phyloP scores from a whole-genome alignment of 2,797 vertebrate genomes.

The Dallia pectoralis region DNA sequence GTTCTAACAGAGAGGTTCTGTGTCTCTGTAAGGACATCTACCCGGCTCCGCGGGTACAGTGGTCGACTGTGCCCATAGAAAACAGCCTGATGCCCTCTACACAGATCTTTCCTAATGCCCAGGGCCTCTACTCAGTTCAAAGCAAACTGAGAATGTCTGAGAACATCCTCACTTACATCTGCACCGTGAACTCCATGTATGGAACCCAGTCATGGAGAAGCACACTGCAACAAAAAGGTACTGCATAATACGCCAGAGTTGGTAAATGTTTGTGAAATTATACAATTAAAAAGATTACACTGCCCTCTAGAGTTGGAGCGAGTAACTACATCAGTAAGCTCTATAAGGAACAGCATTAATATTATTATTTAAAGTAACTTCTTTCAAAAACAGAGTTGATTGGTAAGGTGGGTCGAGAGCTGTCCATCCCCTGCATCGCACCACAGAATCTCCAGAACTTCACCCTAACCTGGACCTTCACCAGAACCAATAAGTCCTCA shows the following conservation, averaged over 20 bases:
- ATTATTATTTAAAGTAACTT: neutral
- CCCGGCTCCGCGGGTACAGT: conserved; percentile 42
- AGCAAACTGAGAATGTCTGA: conserved; percentile 29
- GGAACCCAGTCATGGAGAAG: conserved; percentile 39
- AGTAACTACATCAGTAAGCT: neutral
- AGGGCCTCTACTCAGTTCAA: conserved; percentile 35
- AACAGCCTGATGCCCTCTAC: conserved; percentile 26
- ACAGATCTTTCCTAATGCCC: conserved; percentile 14
- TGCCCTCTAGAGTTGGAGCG: conserved; percentile 2
- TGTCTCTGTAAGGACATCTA: conserved; percentile 45
- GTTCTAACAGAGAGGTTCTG: conserved; percentile 17
- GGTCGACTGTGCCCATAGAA: conserved; percentile 35
- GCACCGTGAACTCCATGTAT: conserved; percentile 41
- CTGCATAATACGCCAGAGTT: neutral
- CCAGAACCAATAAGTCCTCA: conserved; percentile 10
- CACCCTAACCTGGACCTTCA: conserved; percentile 64
- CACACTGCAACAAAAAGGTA: conserved; percentile 47
- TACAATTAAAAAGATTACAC: neutral
- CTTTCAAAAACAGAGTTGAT: conserved; percentile 23
- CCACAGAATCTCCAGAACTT: conserved; percentile 68
- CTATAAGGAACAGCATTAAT: neutral
- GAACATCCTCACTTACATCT: conserved; percentile 39
- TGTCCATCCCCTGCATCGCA: conserved; percentile 69
- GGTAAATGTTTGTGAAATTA: too few species aligned
- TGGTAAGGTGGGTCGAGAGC: conserved; percentile 25